A percentile compares a stretch with the other conserved stretches of the same genome.
Conservation (phyloP, 1,140 invertebrate species). For the Trinorchestia longiramus region DNA sequence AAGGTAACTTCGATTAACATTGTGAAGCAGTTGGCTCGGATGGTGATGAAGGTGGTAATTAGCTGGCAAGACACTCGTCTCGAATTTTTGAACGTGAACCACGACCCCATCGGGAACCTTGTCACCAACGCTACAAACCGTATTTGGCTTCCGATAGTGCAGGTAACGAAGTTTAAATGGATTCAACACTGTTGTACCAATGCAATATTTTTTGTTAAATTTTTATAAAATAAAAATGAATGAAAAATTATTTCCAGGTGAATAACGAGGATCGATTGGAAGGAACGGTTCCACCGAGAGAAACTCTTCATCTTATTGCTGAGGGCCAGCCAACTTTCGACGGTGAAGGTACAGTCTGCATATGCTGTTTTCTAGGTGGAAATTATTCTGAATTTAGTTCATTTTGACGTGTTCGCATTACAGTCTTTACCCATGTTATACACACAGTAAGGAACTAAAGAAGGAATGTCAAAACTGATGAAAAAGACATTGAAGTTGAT, state of each 20-base stretch:
- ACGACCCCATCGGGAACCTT: not conserved
- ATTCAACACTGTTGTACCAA: not conserved
- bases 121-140: not conserved
- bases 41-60: slow-evolving; percentile 16
- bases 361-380: not conserved
- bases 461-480: not conserved
- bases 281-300: not conserved
- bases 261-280: slow-evolving; percentile 48
- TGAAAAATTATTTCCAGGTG: not conserved
- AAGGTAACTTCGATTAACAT: slow-evolving; percentile 47
- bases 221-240: not conserved
- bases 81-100: not conserved
- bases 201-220: not conserved
- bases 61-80: slow-evolving; percentile 37
- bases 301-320: not conserved
- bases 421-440: no score
- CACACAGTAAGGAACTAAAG: not conserved
- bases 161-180: not conserved
- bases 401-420: no score
- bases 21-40: slow-evolving; percentile 31
- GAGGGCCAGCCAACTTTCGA: not conserved
- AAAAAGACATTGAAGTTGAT: not conserved
- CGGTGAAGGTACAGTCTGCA: slow-evolving; percentile 23
- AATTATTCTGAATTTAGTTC: no score
- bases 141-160: slow-evolving; percentile 7